Evolutionary conservation across 2,888 invertebrate species (phyloP).

Genomic region (Embidobia sp.): DNA sequence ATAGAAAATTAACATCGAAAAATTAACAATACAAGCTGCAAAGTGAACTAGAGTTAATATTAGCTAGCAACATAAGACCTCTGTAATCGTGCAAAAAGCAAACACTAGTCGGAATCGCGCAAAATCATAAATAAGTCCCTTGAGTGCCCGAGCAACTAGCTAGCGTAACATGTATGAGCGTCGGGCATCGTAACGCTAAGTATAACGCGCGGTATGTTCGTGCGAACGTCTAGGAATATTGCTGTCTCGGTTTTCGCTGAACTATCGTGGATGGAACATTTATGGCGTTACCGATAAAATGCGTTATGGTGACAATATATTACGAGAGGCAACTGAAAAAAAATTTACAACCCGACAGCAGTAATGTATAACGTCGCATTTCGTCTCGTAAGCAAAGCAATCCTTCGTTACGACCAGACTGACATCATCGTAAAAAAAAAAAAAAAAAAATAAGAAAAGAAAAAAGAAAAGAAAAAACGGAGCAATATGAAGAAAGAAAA

Average conservation of each 20-base stretch:
- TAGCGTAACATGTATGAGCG: conserved; percentile 27
- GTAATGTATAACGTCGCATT: conserved; percentile 59
- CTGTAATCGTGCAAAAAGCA: conserved; percentile 35
- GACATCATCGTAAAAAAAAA: conserved; percentile 31
- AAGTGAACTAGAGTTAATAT: too few relatives aligned
- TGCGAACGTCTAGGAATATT: conserved; percentile 55
- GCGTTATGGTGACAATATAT: conserved; percentile 62
- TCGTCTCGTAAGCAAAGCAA: conserved; percentile 57
- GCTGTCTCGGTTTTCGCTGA: conserved; percentile 51
- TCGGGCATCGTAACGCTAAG: conserved; percentile 8
- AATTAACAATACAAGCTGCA: too few relatives aligned
- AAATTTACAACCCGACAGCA: conserved; percentile 58
- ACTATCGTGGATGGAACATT: conserved; percentile 56
- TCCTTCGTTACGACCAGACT: conserved; percentile 35
- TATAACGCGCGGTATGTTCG: conserved; percentile 43
- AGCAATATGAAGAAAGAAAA: not conserved
- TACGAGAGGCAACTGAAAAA: conserved; percentile 53
- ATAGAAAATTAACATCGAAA: too few relatives aligned
- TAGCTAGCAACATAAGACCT: conserved; percentile 3
- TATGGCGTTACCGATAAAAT: conserved; percentile 60
- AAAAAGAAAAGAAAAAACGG: not conserved
- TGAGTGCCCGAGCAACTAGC: conserved; percentile 15
- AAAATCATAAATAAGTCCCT: conserved; percentile 48
- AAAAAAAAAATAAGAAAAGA: too few relatives aligned
- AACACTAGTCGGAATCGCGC: conserved; percentile 6